These are phyloP conservation scores for Hydropsyche tenuis DNA, from an alignment of 1,140 invertebrate genomes.

Conservation along the genomic window DNA sequence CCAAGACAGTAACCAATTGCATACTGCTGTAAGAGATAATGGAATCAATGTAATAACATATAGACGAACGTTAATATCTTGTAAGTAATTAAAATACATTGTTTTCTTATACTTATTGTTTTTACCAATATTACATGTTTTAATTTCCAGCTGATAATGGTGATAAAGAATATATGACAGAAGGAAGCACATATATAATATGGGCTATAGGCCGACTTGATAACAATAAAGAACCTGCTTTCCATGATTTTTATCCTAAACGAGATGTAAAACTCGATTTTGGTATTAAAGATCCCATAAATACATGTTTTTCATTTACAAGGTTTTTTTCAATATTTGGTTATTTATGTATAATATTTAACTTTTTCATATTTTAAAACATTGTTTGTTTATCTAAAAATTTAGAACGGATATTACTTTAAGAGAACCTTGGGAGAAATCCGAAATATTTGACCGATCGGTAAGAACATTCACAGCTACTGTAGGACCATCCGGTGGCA, in stretches of 20 bases:
- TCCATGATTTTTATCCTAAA: slow-evolving; percentile 83
- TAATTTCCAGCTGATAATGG: slow-evolving; percentile 71
- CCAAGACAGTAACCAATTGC: slow-evolving; percentile 78
- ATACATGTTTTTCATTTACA: slow-evolving; percentile 76
- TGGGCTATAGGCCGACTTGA: slow-evolving; percentile 88
- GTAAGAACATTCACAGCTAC: slow-evolving; percentile 78
- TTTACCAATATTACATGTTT: no score
- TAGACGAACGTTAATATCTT: slow-evolving; percentile 72
- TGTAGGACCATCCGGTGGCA: slow-evolving; percentile 81
- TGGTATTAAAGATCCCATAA: slow-evolving; percentile 66
- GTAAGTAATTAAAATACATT: slow-evolving; percentile 62
- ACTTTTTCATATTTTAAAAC: background rate
- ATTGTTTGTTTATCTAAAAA: slow-evolving; percentile 1
- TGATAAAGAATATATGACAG: slow-evolving; percentile 76
- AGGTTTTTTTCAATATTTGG: slow-evolving; percentile 50
- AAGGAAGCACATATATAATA: slow-evolving; percentile 72
- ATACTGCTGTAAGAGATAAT: slow-evolving; percentile 71
- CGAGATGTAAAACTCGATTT: slow-evolving; percentile 72
- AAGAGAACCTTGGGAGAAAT: slow-evolving; percentile 75
- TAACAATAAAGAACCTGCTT: slow-evolving; percentile 78
- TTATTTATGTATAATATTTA: no score
- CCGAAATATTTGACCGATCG: slow-evolving; percentile 77
- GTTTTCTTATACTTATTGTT: no score
- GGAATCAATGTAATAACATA: slow-evolving; percentile 83
- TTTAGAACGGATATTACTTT: slow-evolving; percentile 52